Base-by-base conservation (phyloP, 2,113 vertebrate genomes). In the Abramis brama region DNA sequence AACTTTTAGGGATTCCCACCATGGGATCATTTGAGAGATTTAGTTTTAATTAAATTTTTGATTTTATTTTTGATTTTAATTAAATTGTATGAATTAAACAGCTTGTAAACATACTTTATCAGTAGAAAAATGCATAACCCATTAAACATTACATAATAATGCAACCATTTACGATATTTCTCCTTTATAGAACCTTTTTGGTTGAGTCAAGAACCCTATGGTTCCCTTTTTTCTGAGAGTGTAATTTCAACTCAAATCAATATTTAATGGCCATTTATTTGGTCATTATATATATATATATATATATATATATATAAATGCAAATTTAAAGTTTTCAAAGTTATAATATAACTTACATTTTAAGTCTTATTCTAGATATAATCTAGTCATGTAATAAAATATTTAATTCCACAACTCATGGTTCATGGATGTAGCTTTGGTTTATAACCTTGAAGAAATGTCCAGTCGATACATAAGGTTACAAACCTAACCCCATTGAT, bases 391-490 rank as follows among this genome's bases (percentile, higher is more conserved):
- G 3, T 25, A 75, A n/a, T 1, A 25, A 25, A 7, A 47, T 75
- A 27, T 75, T 78, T 36, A 4, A 57, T 19, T 33, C 45, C 10
- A 83, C 5, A 7, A 9, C 30, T 36, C 30, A 17, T 55, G 79
- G 6, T 83, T n/a, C 47, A 25, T 59, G 27, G 60, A 39, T 52
- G 15, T 17, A 73, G 43, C 64, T 50, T 74, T 86, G 55, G 43
- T 30, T 8, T 47, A 47, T 82, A 82, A 86, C 70, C 79, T 74
- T 64, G 39, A 73, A 11, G 23, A 50, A 52, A 45, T 59, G 55
- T 25, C 21, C 76, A 27, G n/a, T 59, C 64, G 2, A 82, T 82
- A 33, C 27, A 36, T 55, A 45, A 52, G 81, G 82, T 57, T 47
- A 39, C 70, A 59, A 43, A 62, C 45, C 33, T 21, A 50, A 50